Evolutionary conservation across 2,797 vertebrate genomes (phyloP), one percentile per base, ranked within the genome.

Genomic region (Lerista edwardsae): DNA sequence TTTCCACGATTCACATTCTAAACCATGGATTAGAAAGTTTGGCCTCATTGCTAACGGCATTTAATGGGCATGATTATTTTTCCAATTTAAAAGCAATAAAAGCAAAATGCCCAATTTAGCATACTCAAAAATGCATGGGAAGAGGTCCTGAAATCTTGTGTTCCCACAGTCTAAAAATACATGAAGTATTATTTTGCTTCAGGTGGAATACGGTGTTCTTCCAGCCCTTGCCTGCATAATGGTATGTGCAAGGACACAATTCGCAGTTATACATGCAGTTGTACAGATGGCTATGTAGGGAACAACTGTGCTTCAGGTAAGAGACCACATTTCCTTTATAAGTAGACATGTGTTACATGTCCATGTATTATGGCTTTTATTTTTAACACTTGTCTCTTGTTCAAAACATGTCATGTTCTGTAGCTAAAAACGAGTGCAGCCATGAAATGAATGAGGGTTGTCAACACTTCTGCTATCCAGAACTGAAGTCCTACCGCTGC

Each of bases 391-490:
- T 67, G 76, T 6, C 15, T 67, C 81, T 0, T 2, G 21, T 65
- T 57, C 68, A 44, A 77, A 85, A 67, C 61, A 19, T 81, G 62
- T 75, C 75, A 4, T n/a, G 87, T 82, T 73, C 4, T 84, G 79
- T 90, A 98, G 97, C 96, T 80, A 91, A 94, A 61, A 93, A 95
- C 0, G 93, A 97, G 90, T 98, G 98, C 91, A 96, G 94, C 4
- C 94, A 94, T 0, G 67, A 95, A 77, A 90, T 91, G 84, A 88
- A 84, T 0, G 91, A 92, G 0, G 97, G 96, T 0, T 99, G 98
- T 75, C 96, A 98, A 47, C 98, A 99, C 80, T 97, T 97, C 90
- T 99, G 98, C 94, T 96, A 92, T 8, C 96, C 94, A 0, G 93
- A 90, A 19, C 89, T 85, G 0, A 9, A 55, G 0, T 90, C 93